Base-by-base conservation (phyloP, 2,113 vertebrate species). In the Pseudopodoces humilis region DNA sequence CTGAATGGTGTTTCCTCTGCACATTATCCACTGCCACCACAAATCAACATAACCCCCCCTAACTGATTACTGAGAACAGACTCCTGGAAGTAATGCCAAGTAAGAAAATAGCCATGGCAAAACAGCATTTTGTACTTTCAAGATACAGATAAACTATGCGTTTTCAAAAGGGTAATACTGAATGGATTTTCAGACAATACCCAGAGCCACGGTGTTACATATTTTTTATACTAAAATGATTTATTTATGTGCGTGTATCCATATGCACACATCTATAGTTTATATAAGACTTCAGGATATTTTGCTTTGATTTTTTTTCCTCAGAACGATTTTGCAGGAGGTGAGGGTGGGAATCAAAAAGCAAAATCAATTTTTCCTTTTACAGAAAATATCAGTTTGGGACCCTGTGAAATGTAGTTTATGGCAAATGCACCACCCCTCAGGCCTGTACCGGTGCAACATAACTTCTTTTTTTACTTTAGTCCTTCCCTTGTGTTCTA, bases 361-460 rank as follows among this genome's bases (percentile, higher is more conserved):
- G 53, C 44, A 89, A 91, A 83, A 95, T 80, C 30, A 47, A 30
- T 91, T 88, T 92, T 83, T 92, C 33, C 39, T 90, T 88, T 93
- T 91, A 81, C 35, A 85, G 71, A 21, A 91, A 92, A 63, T 56
- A 89, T 14, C 47, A 75, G 30, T 86, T 63, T 81, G 71, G 68
- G 71, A 90, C 25, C 5, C 50, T 33, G 22, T 86, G 39, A 96
- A 91, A 94, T 68, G 63, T 44, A 88, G 47, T 55, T 90, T 90
- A 67, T 70, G 43, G 64, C 0, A 1, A 92, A 67, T 0, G 0
- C 6, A 64, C 13, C 28, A 75, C 5, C 47, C 85, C 52, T 93
- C 56, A 90, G 79, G 83, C 71, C 52, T 86, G 15, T 56, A 43
- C 4, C 33, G 44, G 62, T 39, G 25, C 43, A 81, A 56, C 33